Base-by-base conservation (phyloP, 2,113 vertebrate genomes). In the Pycnonotus jocosus region DNA sequence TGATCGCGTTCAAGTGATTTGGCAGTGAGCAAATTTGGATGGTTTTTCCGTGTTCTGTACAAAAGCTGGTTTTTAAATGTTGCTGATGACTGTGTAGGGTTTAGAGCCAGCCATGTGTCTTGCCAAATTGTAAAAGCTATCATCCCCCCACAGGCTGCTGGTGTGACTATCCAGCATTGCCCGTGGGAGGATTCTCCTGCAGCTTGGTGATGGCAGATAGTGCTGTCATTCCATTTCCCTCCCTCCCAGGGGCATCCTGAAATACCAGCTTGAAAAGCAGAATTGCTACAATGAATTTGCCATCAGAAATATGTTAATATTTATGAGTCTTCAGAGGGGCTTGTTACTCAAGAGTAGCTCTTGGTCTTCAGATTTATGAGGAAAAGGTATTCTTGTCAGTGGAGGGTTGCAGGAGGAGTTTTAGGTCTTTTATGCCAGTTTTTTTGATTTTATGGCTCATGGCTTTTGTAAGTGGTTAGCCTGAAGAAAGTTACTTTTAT, bases 61-160 rank as follows among this genome's bases (percentile, higher is more conserved):
- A 51, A 93, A 95, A 93, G 47, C 85, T 68, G 68, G 2, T 88
- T 95, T 91, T 90, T 35, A 92, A 94, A 93, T 78, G 90, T 90
- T 93, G 48, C 90, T 86, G 92, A 86, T 94, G 88, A 66, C 61
- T 81, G 24, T 82, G 60, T 78, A 48, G 82, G 38, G 45, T 62
- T 95, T 47, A 38, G 72, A 70, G 92, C 93, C 92, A 95, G 90
- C 60, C 80, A 2, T 44, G 60, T 4, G 1, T 86, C 85, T 64
- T 96, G 93, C 95, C 94, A 96, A 66, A 44, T 56, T 66, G 44
- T 80, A 56, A 9, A 31, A 86, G 76, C 85, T 93, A 27, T 93
- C 88, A 53, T 61, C 20, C 40, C 73, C 74, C 54, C 33, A 3
- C 73, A 70, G 80, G 42, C 88, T 92, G 71, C 71, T 93, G 64